Base-by-base conservation (phyloP, 2,113 vertebrate species). In the Ctenomys sociabilis region DNA sequence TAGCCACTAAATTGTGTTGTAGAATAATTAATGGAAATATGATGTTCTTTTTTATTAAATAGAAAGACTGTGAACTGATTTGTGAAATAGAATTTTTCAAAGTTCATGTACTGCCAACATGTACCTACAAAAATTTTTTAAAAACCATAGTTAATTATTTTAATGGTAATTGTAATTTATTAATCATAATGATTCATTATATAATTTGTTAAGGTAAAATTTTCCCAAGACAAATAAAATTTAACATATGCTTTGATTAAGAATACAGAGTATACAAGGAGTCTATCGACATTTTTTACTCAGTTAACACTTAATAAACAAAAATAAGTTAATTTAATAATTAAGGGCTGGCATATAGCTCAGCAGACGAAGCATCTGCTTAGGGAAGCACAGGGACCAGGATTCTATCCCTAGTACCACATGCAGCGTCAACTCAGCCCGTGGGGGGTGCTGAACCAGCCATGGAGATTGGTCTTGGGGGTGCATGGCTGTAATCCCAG, bases 41-140 rank as follows among this genome's bases (percentile, higher is more conserved):
- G 22, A 0, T 77, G 1, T 22, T 90, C 49, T 13, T 91, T 88
- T 95, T 95, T 52, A 83, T 86, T 86, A 90, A 92, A 73, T 59
- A 7, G 16, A 91, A 89, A 2, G 17, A n/a, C 49, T 37, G 35
- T 70, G 3, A 26, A 8, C 11, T 80, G 26, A 66, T 52, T 80
- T 26, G 3, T 70, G 7, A 91, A 95, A 72, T 3, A 49, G 12
- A 59, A 12, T 77, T 82, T 93, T 72, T 9, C 30, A 88, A 82
- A 70, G 43, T 61, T 90, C 9, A 19, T 52, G 83, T 64, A 32
- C 43, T 9, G 6, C 43, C 26, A 75, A 28, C 22, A 43, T 43
- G 24, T 43, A 14, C 72, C 40, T 49, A 30, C 17, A 78, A 17
- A 43, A 49, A 78, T 49, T 28, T 4, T 49, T 28, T 4, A 45